These are phyloP conservation scores for Bimastos eiseni DNA, from an alignment of 2,888 invertebrate genomes.

Conservation along the genomic window DNA sequence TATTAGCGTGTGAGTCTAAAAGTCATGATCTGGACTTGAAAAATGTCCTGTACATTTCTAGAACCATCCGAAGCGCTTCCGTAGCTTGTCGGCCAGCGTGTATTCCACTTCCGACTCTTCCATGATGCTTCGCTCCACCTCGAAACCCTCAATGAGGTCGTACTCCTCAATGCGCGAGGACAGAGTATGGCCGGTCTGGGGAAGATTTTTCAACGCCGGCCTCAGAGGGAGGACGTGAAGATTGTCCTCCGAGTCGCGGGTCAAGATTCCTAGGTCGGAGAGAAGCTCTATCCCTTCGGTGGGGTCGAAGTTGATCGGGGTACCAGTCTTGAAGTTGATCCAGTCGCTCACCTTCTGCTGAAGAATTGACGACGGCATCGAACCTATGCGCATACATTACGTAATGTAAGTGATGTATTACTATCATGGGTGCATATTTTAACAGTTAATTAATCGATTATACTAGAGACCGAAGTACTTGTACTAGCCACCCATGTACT, in stretches of 20 bases:
- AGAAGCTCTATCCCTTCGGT: slow-evolving; percentile 52
- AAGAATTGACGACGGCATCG: slow-evolving; percentile 48
- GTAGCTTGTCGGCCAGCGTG: slow-evolving; percentile 50
- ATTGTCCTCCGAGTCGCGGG: slow-evolving; percentile 47
- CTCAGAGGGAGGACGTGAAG: slow-evolving; percentile 54
- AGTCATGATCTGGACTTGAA: background rate
- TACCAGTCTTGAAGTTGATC: slow-evolving; percentile 51
- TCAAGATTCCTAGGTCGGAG: slow-evolving; percentile 51
- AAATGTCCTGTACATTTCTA: slow-evolving; percentile 33
- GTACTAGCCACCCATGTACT: too few relatives aligned
- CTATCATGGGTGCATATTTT: too few relatives aligned
- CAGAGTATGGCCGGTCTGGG: slow-evolving; percentile 51
- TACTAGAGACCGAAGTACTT: too few relatives aligned
- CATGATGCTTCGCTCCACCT: slow-evolving; percentile 49
- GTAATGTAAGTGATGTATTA: too few relatives aligned
- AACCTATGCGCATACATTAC: background rate
- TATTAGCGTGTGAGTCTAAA: background rate
- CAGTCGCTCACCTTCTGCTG: slow-evolving; percentile 53
- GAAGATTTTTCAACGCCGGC: slow-evolving; percentile 53
- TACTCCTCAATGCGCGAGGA: slow-evolving; percentile 49
- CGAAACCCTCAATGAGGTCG: slow-evolving; percentile 57
- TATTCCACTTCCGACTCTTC: slow-evolving; percentile 54
- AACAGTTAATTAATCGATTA: too few relatives aligned
- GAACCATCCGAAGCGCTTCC: slow-evolving; percentile 53
- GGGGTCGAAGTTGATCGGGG: slow-evolving; percentile 50